A percentile compares a stretch with the other conserved stretches of the same genome.
These are phyloP conservation scores for Cassiopea xamachana DNA, from an alignment of 30 jellyfish, hydroid and myxozoan species.

Conservation along the genomic window DNA sequence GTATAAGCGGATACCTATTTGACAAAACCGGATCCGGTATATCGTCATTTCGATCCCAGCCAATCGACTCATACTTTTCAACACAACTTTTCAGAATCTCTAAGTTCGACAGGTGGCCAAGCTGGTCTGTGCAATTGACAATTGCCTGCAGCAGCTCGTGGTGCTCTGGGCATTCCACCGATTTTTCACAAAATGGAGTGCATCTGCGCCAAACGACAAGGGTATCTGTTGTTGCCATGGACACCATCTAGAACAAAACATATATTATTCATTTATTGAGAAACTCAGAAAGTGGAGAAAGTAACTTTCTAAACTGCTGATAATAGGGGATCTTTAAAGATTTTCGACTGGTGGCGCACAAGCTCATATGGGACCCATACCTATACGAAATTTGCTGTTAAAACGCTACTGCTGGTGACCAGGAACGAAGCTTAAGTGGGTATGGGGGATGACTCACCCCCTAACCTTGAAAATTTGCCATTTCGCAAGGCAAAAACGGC, in stretches of 20 bases:
- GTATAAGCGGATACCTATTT: slow-evolving; percentile 89
- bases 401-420: no score
- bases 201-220: slow-evolving; percentile 97
- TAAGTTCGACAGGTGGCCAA: slow-evolving; percentile 92
- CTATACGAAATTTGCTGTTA: no score
- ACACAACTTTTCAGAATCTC: slow-evolving; percentile 86
- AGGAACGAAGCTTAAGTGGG: no score
- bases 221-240: slow-evolving; percentile 79
- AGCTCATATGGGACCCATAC: no score
- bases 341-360: no score
- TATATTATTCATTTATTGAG: not conserved
- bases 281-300: not conserved
- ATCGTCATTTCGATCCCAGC: slow-evolving; percentile 90
- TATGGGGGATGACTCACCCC: no score
- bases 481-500: no score
- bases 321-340: no score
- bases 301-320: no score
- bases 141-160: slow-evolving; percentile 96
- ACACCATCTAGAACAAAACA: slow-evolving; percentile 53
- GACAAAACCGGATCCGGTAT: slow-evolving; percentile 94
- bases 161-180: slow-evolving; percentile 97
- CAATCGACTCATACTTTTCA: slow-evolving; percentile 86
- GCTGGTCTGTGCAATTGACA: slow-evolving; percentile 96
- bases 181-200: slow-evolving; percentile 96
- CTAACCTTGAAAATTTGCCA: no score